phyloP scores from a whole-genome alignment of 2,797 vertebrate species.

The Scolopax rusticola region DNA sequence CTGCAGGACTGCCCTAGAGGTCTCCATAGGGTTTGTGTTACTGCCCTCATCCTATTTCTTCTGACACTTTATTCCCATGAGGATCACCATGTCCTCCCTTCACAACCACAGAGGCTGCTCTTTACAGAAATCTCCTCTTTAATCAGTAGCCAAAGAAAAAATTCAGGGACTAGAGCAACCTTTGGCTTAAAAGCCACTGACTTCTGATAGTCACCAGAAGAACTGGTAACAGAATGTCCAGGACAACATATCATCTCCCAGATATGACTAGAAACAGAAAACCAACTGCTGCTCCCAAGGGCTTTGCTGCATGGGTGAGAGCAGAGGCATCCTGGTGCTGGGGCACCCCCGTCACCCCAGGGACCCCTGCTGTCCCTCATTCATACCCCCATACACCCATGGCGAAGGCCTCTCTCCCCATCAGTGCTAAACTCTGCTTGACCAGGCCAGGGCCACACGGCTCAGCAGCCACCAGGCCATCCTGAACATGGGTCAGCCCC shows the following conservation, averaged over 20 bases:
- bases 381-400: not conserved
- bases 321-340: not conserved
- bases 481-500: too few species aligned
- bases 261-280: not conserved
- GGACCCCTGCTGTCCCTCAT: not conserved
- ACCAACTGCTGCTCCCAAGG: not conserved
- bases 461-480: not conserved
- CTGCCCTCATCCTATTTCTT: not conserved
- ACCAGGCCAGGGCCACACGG: not conserved
- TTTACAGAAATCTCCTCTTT: not conserved
- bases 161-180: not conserved
- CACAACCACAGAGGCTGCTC: not conserved
- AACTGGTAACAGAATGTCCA: not conserved
- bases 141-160: not conserved
- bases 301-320: not conserved
- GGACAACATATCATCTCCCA: not conserved
- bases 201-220: not conserved
- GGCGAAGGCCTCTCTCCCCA: not conserved
- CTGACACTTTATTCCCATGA: not conserved
- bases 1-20: not conserved
- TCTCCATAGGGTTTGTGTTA: not conserved
- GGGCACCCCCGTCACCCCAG: accelerated
- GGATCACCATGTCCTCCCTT: not conserved
- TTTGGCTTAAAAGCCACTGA: not conserved
- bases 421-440: not conserved